Evolutionary conservation across 2,888 invertebrate genomes (phyloP).

Genomic region (Philhelius pedissequus): DNA sequence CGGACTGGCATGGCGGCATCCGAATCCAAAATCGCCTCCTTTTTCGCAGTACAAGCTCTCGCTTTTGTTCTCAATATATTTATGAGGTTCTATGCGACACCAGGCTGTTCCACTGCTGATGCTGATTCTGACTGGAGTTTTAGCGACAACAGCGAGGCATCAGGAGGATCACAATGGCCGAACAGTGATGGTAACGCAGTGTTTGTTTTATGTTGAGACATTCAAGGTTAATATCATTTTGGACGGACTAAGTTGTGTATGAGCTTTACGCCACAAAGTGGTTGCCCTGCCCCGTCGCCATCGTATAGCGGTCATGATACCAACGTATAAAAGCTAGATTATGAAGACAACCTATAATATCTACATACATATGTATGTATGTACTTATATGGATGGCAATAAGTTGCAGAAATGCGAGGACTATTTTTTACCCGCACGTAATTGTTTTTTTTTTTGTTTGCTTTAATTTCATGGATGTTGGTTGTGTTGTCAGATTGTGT

Average conservation of each 20-base stretch:
- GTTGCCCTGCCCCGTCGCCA: not conserved
- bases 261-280: slow-evolving; percentile 35
- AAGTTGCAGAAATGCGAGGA: slow-evolving; percentile 48
- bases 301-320: not conserved
- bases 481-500: slow-evolving; percentile 59
- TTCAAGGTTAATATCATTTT: slow-evolving; percentile 65
- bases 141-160: not conserved
- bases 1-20: not conserved
- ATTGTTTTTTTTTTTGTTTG: slow-evolving; percentile 25
- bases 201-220: slow-evolving; percentile 59
- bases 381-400: slow-evolving; percentile 25
- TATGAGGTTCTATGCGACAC: slow-evolving; percentile 39
- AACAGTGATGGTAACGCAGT: slow-evolving; percentile 16
- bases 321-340: slow-evolving; percentile 37
- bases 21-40: not conserved
- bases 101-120: not conserved
- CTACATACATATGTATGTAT: not conserved
- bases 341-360: slow-evolving; percentile 8
- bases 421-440: slow-evolving; percentile 18
- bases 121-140: not conserved
- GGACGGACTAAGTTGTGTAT: slow-evolving; percentile 48
- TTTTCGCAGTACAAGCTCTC: slow-evolving; percentile 30
- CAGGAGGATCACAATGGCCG: slow-evolving; percentile 7
- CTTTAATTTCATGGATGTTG: slow-evolving; percentile 65
- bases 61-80: slow-evolving; percentile 57